Conservation (phyloP, 2,797 vertebrate genomes). For the Syngnathus acus region DNA sequence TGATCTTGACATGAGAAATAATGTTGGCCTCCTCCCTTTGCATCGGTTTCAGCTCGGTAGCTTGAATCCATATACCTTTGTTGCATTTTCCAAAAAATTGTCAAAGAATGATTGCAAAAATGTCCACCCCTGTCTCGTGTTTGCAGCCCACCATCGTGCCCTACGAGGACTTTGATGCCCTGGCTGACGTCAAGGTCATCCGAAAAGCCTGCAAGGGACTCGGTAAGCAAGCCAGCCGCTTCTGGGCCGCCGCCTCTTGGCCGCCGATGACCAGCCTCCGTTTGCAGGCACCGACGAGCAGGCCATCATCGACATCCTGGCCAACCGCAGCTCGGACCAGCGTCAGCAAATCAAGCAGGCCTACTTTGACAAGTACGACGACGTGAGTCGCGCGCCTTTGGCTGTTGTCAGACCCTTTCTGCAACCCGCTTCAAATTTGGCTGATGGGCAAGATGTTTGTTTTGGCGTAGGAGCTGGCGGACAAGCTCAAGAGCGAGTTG, state of each 20-base stretch:
- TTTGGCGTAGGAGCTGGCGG: conserved; percentile 64
- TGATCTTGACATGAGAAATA: no score
- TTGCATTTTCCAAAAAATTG: no score
- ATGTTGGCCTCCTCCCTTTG: no score
- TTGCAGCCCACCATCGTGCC: conserved; percentile 68
- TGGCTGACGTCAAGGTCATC: conserved; percentile 73
- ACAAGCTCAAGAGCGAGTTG: conserved; percentile 69
- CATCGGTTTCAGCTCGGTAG: no score
- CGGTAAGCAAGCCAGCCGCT: conserved; percentile 39
- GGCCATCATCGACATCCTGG: conserved; percentile 74
- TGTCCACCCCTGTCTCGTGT: background rate
- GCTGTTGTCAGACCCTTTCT: no score
- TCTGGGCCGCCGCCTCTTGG: accelerated
- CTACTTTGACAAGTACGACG: conserved; percentile 74
- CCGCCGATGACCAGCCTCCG: background rate
- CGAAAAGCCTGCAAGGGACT: conserved; percentile 77
- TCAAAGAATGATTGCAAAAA: background rate
- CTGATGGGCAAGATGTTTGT: background rate
- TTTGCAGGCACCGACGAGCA: conserved; percentile 71
- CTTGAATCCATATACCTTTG: no score
- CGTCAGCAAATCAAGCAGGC: conserved; percentile 71
- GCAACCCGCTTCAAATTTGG: background rate
- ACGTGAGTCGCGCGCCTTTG: conserved; percentile 51
- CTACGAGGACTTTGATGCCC: conserved; percentile 67
- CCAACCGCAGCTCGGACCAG: conserved; percentile 61